Evolutionary conservation across 2,797 vertebrate species (phyloP), one percentile per base, ranked within the genome.

Genomic region (Limnodromus scolopaceus): DNA sequence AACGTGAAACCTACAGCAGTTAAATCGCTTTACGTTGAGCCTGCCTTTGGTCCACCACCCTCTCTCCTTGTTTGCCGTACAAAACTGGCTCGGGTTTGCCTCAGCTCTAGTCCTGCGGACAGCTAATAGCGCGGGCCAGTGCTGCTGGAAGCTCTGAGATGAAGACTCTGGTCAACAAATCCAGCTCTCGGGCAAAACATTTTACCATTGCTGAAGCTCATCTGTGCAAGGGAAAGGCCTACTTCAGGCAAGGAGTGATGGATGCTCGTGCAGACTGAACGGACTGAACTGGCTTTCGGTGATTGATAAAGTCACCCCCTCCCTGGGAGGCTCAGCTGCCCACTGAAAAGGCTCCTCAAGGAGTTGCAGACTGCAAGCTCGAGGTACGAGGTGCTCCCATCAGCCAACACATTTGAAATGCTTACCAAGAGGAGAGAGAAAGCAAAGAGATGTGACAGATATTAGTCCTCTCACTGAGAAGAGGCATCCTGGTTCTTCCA

Each of bases 1-100:
- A 96, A 51, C 72, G 5, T 24, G 87, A 95, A 96, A 93, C 71
- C 18, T 53, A 19, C 48, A 89, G 68, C 91, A 85, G 74, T 76
- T 84, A 81, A 90, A 41, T 88, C 43, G 6, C 22, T 0, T 65
- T 38, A 45, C 8, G 7, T 43, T 64, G 54, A 65, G 43, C 32
- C 45, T 87, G 45, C 76, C 58, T 66, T 86, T 46, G 7, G 65
- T 79, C 78, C 25, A 71, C 43, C 30, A 7, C 55, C 39, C 32
- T 84, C 64, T 87, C 36, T 79, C 28, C 32, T 66, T 45, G 53
- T 45, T 64, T 85, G 60, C n/a, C 1, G 0, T 53, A 43, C 28
- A 60, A 76, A 70, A 68, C 41, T 64, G 64, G 39, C 60, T 87
- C 39, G 25, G 57, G 65, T 91, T 83, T 51, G 39, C 61, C n/a